A percentile compares a stretch with the other conserved stretches of the same genome.
These are phyloP conservation scores for Alentia gelatinosa DNA, from an alignment of 2,888 invertebrate species.

Conservation along the genomic window DNA sequence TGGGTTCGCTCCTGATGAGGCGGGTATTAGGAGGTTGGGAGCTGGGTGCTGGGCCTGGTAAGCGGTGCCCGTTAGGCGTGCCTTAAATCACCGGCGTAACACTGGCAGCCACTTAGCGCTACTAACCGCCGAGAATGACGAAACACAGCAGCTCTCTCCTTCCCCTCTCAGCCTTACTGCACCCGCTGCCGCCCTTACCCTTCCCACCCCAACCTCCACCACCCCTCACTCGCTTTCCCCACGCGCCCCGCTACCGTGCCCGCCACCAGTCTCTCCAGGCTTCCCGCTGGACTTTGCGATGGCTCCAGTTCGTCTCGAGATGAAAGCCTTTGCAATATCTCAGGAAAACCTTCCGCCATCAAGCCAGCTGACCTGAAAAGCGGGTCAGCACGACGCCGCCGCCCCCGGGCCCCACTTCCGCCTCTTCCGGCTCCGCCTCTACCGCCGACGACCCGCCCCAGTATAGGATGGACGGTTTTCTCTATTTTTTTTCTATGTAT, in stretches of 20 bases:
- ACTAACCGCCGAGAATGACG: slow-evolving; percentile 40
- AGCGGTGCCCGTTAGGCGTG: slow-evolving; percentile 21
- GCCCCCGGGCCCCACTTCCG: not conserved
- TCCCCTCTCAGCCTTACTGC: not conserved
- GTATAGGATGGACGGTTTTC: not conserved
- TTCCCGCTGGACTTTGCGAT: not conserved
- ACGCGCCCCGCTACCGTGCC: not conserved
- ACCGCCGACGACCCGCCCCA: not conserved
- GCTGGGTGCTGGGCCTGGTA: no score
- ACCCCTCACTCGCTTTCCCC: not conserved
- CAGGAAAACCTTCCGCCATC: slow-evolving; percentile 17
- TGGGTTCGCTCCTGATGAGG: not conserved
- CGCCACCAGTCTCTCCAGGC: not conserved
- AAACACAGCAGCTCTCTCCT: slow-evolving; percentile 29
- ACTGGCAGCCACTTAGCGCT: slow-evolving; percentile 39
- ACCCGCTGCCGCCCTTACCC: not conserved
- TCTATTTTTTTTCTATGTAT: no score
- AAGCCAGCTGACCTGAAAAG: slow-evolving; percentile 35
- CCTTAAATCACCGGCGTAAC: slow-evolving; percentile 34
- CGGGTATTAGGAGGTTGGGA: not conserved
- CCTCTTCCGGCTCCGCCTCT: no score
- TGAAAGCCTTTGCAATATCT: slow-evolving; percentile 36
- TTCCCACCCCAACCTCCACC: not conserved
- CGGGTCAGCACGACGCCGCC: not conserved
- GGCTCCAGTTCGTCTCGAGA: not conserved